phyloP scores from a whole-genome alignment of 2,888 invertebrate genomes.

The Leucophenga montana region DNA sequence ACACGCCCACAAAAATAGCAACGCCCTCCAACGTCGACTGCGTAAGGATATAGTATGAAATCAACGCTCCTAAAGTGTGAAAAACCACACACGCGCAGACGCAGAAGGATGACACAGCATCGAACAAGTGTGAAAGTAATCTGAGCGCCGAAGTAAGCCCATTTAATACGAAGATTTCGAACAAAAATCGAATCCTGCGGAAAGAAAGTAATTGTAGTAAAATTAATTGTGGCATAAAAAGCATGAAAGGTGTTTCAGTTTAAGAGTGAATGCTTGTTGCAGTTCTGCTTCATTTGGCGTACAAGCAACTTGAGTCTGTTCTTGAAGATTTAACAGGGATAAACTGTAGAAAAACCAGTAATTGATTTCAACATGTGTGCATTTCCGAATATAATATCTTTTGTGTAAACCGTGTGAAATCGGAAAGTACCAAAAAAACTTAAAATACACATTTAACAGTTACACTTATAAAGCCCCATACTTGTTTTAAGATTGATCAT shows the following conservation, averaged over 20 bases:
- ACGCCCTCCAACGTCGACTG: constrained; percentile 33
- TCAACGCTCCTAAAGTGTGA: constrained; percentile 50
- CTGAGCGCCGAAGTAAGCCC: constrained; percentile 38
- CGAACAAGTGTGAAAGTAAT: constrained; percentile 27
- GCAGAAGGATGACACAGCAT: constrained; percentile 4
- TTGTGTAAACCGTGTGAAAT: no score
- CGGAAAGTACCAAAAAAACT: no score
- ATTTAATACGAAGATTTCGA: no score
- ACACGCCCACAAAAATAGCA: constrained; percentile 45
- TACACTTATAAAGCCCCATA: no score
- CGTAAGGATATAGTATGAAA: constrained; percentile 34
- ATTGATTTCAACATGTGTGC: not conserved
- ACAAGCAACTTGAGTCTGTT: constrained; percentile 6
- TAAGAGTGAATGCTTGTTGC: constrained; percentile 24
- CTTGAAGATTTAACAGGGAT: constrained; percentile 1
- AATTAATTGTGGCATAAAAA: constrained; percentile 62
- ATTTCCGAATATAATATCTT: no score
- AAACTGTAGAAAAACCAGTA: not conserved
- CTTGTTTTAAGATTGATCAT: not conserved
- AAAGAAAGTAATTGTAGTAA: constrained; percentile 64
- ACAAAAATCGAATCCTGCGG: no score
- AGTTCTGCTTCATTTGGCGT: constrained; percentile 35
- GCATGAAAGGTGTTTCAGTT: constrained; percentile 38
- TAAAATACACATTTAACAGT: not conserved
- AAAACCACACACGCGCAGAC: constrained; percentile 53